phyloP scores from a whole-genome alignment of 2,113 vertebrate genomes.

The Hipposideros armiger region DNA sequence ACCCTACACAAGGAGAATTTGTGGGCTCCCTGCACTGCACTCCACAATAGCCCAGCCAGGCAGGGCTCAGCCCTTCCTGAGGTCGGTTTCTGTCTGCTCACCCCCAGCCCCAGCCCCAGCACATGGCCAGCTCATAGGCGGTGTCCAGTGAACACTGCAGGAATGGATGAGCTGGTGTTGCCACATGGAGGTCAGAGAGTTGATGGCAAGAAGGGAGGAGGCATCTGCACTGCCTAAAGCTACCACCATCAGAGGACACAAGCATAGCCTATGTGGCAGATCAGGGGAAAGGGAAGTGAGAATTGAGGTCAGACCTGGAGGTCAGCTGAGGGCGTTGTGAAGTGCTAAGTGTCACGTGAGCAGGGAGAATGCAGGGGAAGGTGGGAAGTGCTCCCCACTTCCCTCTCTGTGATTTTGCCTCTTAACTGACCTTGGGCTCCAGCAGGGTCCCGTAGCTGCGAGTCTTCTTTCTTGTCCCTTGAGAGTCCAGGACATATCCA shows the following conservation, averaged over 20 bases:
- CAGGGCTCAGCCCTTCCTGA: neutral
- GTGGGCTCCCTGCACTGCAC: neutral
- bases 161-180: neutral
- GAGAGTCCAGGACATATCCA: neutral
- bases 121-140: neutral
- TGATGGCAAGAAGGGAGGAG: neutral
- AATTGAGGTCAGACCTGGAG: too few species aligned
- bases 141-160: neutral
- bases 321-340: too few species aligned
- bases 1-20: neutral
- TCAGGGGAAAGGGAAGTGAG: neutral
- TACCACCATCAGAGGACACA: accelerated
- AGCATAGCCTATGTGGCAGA: neutral
- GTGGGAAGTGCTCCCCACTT: neutral
- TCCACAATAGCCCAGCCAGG: neutral
- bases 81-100: neutral
- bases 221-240: neutral
- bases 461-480: neutral
- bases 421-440: neutral
- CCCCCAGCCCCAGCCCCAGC: neutral
- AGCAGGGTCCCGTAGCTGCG: neutral
- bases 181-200: neutral
- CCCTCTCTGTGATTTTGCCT: neutral
- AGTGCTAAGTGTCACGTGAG: accelerated
- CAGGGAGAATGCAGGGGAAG: too few species aligned